These are phyloP conservation scores for Zaprionus vittiger DNA, from an alignment of 1,140 invertebrate genomes.

Conservation along the genomic window DNA sequence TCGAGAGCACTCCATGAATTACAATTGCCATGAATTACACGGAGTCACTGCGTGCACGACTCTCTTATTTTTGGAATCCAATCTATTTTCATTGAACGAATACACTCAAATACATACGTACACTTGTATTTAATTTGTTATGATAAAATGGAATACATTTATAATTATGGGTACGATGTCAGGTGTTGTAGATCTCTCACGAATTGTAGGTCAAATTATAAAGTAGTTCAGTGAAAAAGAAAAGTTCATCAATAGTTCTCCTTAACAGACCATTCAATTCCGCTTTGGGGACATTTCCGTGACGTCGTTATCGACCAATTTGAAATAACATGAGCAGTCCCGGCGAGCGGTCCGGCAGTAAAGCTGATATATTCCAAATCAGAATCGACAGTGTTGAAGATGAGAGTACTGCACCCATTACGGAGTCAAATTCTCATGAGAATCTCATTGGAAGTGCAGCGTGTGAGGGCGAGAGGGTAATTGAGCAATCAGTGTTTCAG, in stretches of 20 bases:
- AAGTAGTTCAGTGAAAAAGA: constrained; percentile 29
- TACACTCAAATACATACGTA: background rate
- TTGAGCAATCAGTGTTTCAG: constrained; percentile 58
- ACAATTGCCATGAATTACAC: background rate
- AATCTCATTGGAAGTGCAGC: constrained; percentile 67
- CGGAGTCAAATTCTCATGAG: constrained; percentile 72
- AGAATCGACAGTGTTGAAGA: constrained; percentile 77
- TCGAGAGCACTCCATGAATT: background rate
- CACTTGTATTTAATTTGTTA: background rate
- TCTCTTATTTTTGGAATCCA: constrained; percentile 5
- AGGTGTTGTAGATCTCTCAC: constrained; percentile 24
- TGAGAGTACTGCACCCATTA: constrained; percentile 76
- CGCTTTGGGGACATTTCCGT: constrained; percentile 8
- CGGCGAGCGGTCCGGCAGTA: constrained; percentile 32
- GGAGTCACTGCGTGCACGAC: background rate
- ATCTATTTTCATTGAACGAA: background rate
- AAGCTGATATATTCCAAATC: constrained; percentile 72
- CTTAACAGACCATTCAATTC: constrained; percentile 10
- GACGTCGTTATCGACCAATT: constrained; percentile 21
- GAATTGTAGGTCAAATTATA: constrained; percentile 60
- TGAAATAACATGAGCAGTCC: constrained; percentile 62
- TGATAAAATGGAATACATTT: constrained; percentile 56
- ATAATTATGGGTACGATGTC: constrained; percentile 65
- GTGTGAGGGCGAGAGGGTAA: constrained; percentile 45
- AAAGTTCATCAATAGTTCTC: constrained; percentile 4